phyloP scores from a whole-genome alignment of 2,113 vertebrate genomes.

The Misgurnus anguillicaudatus region DNA sequence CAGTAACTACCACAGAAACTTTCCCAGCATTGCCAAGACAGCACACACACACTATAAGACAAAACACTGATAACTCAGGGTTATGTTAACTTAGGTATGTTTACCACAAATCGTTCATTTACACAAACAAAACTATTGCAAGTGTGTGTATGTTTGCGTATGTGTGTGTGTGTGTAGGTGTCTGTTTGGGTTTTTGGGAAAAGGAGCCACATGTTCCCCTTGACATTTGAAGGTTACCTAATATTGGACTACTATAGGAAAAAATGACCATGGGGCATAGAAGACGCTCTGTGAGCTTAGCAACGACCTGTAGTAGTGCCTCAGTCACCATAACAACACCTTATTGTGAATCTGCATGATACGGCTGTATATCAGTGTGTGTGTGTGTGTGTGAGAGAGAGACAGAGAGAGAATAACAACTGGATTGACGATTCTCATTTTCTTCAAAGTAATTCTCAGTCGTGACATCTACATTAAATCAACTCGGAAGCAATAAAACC shows the following conservation, averaged over 20 bases:
- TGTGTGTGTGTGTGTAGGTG: conserved; percentile 38
- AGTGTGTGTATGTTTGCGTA: conserved; percentile 19
- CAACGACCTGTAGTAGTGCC: conserved; percentile 42
- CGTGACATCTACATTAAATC: conserved; percentile 3
- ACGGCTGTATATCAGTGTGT: background rate
- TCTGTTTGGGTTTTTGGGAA: conserved; percentile 38
- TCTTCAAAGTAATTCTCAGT: background rate
- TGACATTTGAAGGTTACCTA: conserved; percentile 62
- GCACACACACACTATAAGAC: background rate
- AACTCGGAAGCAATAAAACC: conserved; percentile 17
- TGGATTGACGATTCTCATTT: background rate
- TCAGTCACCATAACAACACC: conserved; percentile 59
- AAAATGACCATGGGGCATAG: conserved; percentile 39
- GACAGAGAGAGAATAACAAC: background rate
- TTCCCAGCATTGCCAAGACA: background rate
- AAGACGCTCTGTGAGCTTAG: conserved; percentile 34
- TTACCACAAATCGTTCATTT: background rate
- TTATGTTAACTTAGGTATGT: background rate
- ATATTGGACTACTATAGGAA: conserved; percentile 43
- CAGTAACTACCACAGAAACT: too few species aligned
- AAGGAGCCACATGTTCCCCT: conserved; percentile 4
- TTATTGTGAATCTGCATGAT: conserved; percentile 35
- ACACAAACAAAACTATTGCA: conserved; percentile 26
- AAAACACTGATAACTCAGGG: background rate
- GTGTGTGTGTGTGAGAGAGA: conserved; percentile 6